Percentiles rank a stretch among this genome's conserved stretches.
These are phyloP conservation scores for Itoplectis maculator DNA, from an alignment of 2,888 invertebrate genomes.

Conservation along the genomic window DNA sequence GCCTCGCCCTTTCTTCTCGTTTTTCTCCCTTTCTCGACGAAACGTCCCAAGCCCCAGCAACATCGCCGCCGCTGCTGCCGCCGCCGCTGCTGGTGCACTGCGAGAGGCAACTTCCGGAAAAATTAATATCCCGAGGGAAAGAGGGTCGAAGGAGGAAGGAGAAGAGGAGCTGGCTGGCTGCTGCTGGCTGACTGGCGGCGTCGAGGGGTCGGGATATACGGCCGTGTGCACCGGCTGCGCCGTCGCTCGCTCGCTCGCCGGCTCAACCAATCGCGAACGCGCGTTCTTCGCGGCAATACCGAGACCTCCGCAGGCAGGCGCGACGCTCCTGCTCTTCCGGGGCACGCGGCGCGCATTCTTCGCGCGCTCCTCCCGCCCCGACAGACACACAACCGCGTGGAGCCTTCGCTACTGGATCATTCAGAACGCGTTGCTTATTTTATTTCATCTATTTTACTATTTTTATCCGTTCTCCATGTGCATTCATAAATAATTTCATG, in stretches of 20 bases:
- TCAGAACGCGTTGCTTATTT: no score
- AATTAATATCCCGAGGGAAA: conserved; percentile 81
- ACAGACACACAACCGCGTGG: no score
- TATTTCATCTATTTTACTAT: no score
- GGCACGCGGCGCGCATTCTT: conserved; percentile 1
- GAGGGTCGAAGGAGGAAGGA: conserved; percentile 69
- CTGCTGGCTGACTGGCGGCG: no score
- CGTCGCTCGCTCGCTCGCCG: conserved; percentile 73
- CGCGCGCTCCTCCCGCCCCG: neutral
- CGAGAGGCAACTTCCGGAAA: conserved; percentile 79
- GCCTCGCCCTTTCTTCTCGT: conserved; percentile 40
- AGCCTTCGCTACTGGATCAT: no score
- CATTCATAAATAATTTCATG: no score
- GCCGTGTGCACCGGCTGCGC: conserved; percentile 67
- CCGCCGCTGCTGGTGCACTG: conserved; percentile 10
- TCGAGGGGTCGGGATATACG: conserved; percentile 39
- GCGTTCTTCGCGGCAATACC: conserved; percentile 37
- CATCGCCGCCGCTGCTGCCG: conserved; percentile 21
- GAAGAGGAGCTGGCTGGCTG: conserved; percentile 50
- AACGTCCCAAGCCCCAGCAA: conserved; percentile 18
- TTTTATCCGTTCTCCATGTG: no score
- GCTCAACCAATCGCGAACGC: conserved; percentile 65
- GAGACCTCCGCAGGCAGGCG: neutral
- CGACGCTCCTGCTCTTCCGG: neutral
- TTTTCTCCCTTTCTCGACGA: conserved; percentile 40